Evolutionary conservation across 92 coral and sea anemone genomes (phyloP), one percentile per base, ranked within the genome.

Genomic region (Hydrozoanthus gracilis): DNA sequence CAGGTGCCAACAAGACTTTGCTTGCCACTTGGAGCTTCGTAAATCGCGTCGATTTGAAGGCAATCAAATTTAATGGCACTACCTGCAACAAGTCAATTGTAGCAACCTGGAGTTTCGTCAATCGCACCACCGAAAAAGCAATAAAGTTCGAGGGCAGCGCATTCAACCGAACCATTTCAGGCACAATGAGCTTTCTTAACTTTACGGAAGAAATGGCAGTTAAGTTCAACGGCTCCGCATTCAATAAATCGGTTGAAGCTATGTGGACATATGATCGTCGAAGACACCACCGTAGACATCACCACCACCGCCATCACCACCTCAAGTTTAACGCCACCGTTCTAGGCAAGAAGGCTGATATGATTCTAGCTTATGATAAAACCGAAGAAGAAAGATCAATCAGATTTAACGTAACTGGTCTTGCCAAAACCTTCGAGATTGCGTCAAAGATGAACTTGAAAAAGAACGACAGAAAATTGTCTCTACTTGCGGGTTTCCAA

Each of bases 401-500:
- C 56, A 17, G 82, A 39, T 73, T 91, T 44, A 88, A 91, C 64
- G 82, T 84, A 71, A 88, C 76, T 47, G 86, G 71, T 47, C 82
- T 89, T 49, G 88, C 83, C 93, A 91, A 83, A 82, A 90, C 95
- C 73, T 74, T 94, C 49, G 88, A 84, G 77, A 51, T 94, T 83
- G 60, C 71, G 79, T 83, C 94, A 82, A 91, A 87, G 76, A 66
- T 94, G 72, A 54, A 89, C n/a, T 90, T 61, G 60, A 55, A 83
- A 17, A 88, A 88, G 47, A 74, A 89, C 50, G 89, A 91, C 61
- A 92, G 74, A 87, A 92, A 90, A n/a, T 16, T 94, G 39, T 39
- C 87, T 71, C 51, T 91, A n/a, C 87, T 89, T 16, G 98, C 96
- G 4, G 71, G 90, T 76, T 94, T 93, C 87, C 98, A 94, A 76